Evolutionary conservation across 2,888 invertebrate genomes (phyloP).

Genomic region (Pyralis farinalis): DNA sequence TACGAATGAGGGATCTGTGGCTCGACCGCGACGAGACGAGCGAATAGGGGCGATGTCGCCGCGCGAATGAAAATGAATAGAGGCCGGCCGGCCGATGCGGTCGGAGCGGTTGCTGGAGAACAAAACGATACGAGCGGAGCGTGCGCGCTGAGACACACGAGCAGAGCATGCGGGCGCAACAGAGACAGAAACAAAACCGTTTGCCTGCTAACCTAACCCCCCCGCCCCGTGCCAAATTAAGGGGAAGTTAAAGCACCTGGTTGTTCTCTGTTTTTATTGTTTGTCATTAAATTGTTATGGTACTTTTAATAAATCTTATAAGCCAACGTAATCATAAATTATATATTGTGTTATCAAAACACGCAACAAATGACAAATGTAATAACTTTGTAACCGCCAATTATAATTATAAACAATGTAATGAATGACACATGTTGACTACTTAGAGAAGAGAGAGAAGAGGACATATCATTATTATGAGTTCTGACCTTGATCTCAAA

Average conservation of each 20-base stretch:
- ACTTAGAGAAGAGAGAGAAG: too few relatives aligned
- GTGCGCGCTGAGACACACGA: too few relatives aligned
- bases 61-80: slow-evolving; percentile 52
- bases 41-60: slow-evolving; percentile 51
- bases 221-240: slow-evolving; percentile 43
- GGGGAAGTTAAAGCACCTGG: slow-evolving; percentile 54
- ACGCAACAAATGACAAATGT: too few relatives aligned
- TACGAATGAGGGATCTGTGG: slow-evolving; percentile 52
- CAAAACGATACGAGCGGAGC: slow-evolving; percentile 48
- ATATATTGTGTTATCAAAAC: too few relatives aligned
- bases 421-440: too few relatives aligned
- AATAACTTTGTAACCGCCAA: too few relatives aligned
- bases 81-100: slow-evolving; percentile 15
- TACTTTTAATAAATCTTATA: slow-evolving; percentile 5
- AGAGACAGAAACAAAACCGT: slow-evolving; percentile 44
- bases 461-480: too few relatives aligned
- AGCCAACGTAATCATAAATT: too few relatives aligned
- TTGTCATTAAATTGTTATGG: slow-evolving; percentile 3
- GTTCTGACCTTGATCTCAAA: too few relatives aligned
- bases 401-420: too few relatives aligned
- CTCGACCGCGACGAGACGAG: slow-evolving; percentile 41
- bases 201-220: slow-evolving; percentile 41
- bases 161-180: slow-evolving; percentile 41
- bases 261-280: slow-evolving; percentile 30
- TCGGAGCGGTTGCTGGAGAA: slow-evolving; percentile 29